A percentile compares a stretch with the other conserved stretches of the same genome.
Conservation (phyloP, 2,113 vertebrate species). For the Ploceus nigricollis region DNA sequence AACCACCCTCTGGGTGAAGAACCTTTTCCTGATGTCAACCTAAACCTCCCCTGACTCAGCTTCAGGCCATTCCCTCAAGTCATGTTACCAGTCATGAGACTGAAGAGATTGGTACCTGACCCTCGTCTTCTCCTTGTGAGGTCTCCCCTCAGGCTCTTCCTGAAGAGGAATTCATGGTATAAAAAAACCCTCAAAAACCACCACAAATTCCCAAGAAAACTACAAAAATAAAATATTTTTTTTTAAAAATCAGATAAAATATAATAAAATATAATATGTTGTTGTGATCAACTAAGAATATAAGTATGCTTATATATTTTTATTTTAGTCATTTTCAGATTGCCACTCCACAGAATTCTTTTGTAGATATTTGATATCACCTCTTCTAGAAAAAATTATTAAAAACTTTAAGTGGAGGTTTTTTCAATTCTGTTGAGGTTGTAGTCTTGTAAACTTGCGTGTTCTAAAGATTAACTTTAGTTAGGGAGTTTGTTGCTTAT, state of each 20-base stretch:
- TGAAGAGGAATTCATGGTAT: too few species aligned
- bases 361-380: background rate
- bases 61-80: fast-evolving
- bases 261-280: background rate
- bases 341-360: background rate
- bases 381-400: background rate
- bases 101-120: background rate
- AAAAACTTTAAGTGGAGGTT: background rate
- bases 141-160: background rate
- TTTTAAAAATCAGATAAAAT: background rate
- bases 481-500: background rate
- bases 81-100: background rate
- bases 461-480: background rate
- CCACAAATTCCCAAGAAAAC: background rate
- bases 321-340: background rate
- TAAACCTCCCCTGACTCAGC: background rate
- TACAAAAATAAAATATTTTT: background rate
- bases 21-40: background rate
- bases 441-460: background rate
- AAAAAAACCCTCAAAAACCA: background rate
- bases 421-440: background rate
- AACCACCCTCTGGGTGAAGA: fast-evolving
- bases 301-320: background rate
- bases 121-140: too few species aligned
- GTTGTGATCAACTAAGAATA: background rate